phyloP scores from a whole-genome alignment of 2,888 invertebrate species.

The Synanthedon formicaeformis region DNA sequence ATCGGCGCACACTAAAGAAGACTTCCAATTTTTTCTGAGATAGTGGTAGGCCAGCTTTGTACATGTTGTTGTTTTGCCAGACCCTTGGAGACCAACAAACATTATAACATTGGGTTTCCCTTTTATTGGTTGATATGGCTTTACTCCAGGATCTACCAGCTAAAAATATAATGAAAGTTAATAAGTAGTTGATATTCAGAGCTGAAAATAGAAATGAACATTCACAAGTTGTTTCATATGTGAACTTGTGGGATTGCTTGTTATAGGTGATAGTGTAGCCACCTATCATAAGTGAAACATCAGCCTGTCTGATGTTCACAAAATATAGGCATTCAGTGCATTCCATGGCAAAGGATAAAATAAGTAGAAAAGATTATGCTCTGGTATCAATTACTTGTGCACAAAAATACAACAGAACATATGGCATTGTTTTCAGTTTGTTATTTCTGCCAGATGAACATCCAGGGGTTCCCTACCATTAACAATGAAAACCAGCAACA shows the following conservation, averaged over 20 bases:
- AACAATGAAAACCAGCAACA: too few relatives aligned
- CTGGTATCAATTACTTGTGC: too few relatives aligned
- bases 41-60: constrained; percentile 99
- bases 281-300: too few relatives aligned
- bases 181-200: not conserved
- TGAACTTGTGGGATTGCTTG: too few relatives aligned
- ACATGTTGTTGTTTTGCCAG: constrained; percentile 99
- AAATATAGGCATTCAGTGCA: not conserved
- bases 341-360: too few relatives aligned
- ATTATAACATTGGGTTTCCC: constrained; percentile 96
- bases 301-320: too few relatives aligned
- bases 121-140: constrained; percentile 95
- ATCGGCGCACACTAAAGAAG: constrained; percentile 98
- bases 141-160: constrained; percentile 97
- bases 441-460: too few relatives aligned
- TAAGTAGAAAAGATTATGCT: not conserved
- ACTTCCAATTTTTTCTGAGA: constrained; percentile 99
- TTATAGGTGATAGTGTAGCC: too few relatives aligned
- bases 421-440: too few relatives aligned
- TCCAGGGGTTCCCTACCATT: too few relatives aligned
- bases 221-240: not conserved
- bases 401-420: too few relatives aligned
- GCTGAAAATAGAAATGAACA: not conserved
- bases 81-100: constrained; percentile 99
- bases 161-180: constrained; percentile 33